Percentiles rank a stretch among this genome's conserved stretches.
Conservation (phyloP, 2,797 vertebrate species). For the Schizothorax lantsangensis region DNA sequence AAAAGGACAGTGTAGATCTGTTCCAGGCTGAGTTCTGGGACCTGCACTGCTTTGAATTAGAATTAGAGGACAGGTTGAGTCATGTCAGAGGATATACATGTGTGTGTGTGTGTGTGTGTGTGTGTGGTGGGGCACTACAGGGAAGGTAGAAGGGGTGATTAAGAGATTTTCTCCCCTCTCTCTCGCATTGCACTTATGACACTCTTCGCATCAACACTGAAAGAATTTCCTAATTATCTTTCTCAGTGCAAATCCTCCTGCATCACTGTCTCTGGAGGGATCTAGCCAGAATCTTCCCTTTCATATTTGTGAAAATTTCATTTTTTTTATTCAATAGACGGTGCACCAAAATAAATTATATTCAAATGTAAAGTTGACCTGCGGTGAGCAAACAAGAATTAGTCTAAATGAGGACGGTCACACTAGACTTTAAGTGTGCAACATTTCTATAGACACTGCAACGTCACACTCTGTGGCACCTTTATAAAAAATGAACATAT, state of each 20-base stretch:
- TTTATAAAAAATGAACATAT: neutral
- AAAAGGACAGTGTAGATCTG: conserved; percentile 5
- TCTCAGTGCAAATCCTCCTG: conserved; percentile 27
- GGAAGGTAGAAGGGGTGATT: conserved; percentile 31
- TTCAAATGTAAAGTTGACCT: conserved; percentile 3
- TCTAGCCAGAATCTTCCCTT: conserved; percentile 21
- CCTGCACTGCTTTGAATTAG: conserved; percentile 8
- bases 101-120: neutral
- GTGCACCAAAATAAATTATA: conserved; percentile 9
- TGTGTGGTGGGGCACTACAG: neutral
- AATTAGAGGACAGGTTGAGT: conserved; percentile 15
- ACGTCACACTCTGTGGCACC: neutral
- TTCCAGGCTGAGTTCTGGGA: conserved; percentile 31
- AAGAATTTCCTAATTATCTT: conserved; percentile 39
- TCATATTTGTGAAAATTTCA: neutral
- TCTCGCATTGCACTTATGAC: neutral
- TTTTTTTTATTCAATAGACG: neutral
- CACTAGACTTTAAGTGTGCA: neutral
- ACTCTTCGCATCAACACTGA: conserved; percentile 25
- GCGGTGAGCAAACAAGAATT: neutral
- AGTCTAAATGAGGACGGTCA: neutral
- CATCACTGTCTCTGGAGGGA: conserved; percentile 14
- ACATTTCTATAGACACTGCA: neutral
- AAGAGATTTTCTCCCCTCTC: conserved; percentile 19
- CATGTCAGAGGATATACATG: neutral